Evolutionary conservation across 2,888 invertebrate genomes (phyloP), one percentile per base, ranked within the genome.

Genomic region (Catotricha subobsoleta): DNA sequence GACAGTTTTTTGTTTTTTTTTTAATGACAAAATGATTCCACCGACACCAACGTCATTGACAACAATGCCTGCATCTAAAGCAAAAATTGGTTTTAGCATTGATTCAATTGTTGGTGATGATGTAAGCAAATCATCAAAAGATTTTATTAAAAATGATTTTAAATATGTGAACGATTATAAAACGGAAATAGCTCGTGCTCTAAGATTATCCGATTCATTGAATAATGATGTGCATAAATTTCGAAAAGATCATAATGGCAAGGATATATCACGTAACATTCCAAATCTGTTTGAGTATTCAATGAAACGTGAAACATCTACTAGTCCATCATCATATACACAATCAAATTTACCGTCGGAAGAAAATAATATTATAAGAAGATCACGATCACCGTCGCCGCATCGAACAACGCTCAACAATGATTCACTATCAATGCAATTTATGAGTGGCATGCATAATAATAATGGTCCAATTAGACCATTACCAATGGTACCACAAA

Each of bases 21-120:
- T 25, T 25, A 6, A 25, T 8, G 25, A 23, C 9, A 46, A 30
- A 43, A 84, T 83, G 83, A 82, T 83, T 81, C 83, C 82, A 70
- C 74, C 82, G 69, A 81, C 82, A 73, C 81, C 81, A 68, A 80
- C 80, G 59, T 81, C 81, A 67, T 76, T 82, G 61, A 76, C 78
- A 63, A 78, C 81, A 64, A 77, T 82, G 68, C 79, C 81, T 57
- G 27, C 29, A 20, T 78, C 81, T 54, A 82, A 82, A 67, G 83
- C 84, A 51, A 84, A 84, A 66, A 81, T 86, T 60, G 84, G 83
- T 57, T 86, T 86, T 60, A 82, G 81, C 54, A 86, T 86, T 65
- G 86, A 86, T 68, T 82, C 82, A 55, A 83, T 84, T 56, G 84
- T 84, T 45, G 84, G 84, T 48, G 77, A 76, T 29, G 42, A 39